Evolutionary conservation across 2,888 invertebrate species (phyloP).

Genomic region (Lutraria lutraria): DNA sequence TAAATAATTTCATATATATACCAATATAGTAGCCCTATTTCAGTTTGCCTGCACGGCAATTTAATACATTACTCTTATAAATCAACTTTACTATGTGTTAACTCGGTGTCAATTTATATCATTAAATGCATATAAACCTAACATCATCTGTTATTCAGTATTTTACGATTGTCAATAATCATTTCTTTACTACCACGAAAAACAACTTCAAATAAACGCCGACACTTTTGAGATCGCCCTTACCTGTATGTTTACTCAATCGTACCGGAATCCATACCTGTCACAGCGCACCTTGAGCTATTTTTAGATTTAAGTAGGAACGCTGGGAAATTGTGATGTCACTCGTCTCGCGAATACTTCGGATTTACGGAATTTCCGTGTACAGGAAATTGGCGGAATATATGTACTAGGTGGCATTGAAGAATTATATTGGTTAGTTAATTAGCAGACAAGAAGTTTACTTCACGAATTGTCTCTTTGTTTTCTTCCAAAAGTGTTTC

Average conservation of each 20-base stretch:
- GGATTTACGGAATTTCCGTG: constrained; percentile 60
- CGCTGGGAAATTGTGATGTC: constrained; percentile 68
- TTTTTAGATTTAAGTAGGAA: constrained; percentile 59
- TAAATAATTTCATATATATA: too few species aligned
- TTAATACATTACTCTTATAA: too few species aligned
- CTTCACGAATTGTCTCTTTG: not conserved
- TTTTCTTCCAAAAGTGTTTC: not conserved
- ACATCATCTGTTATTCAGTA: not conserved
- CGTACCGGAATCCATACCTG: constrained; percentile 60
- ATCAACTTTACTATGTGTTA: too few species aligned
- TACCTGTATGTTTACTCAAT: constrained; percentile 49
- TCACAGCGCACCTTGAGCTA: constrained; percentile 67
- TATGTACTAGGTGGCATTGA: constrained; percentile 13
- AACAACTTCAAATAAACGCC: constrained; percentile 16
- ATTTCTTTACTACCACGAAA: not conserved
- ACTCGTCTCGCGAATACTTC: constrained; percentile 39
- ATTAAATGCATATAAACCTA: not conserved
- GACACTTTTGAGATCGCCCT: constrained; percentile 48
- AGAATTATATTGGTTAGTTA: constrained; percentile 20
- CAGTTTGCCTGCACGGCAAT: too few species aligned
- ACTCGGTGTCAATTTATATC: not conserved
- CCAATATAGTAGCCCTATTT: too few species aligned
- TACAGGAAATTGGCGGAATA: constrained; percentile 37
- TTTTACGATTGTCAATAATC: not conserved
- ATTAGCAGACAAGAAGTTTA: not conserved